Evolutionary conservation across 1,140 invertebrate species (phyloP), one percentile per base, ranked within the genome.

Genomic region (Bacillus rossius): DNA sequence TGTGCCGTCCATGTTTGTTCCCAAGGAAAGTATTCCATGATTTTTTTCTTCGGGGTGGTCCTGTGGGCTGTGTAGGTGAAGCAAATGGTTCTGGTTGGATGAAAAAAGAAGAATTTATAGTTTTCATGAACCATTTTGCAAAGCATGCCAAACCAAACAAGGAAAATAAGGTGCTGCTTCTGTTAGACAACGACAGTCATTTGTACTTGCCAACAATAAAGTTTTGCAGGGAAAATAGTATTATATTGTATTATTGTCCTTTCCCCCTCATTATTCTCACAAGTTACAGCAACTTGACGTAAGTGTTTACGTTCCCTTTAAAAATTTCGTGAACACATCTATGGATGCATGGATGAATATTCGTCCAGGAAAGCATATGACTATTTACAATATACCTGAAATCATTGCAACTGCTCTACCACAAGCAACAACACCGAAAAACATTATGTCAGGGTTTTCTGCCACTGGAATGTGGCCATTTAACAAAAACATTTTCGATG

Each of bases 1-100:
- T 22, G 59, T 79, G 13, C 75, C 74, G 37, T 75, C 75, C 14
- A 64, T 73, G 25, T 65, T 79, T 23, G 63, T 78, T 76, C 63
- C 73, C 74, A 0, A 42, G 71, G 25, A 62, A 64, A 16, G 62
- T 64, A 53, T 73, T 64, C 37, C 62, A 73, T 40, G 61, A 71
- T 43, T 59, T 65, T 53, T 66, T 75, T 26, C 53, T 73, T 7
- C 57, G 53, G 17, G 67, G 67, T 62, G 72, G 60, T 1, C 73
- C 72, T 34, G 37, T 61, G 53, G 72, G 72, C 26, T 65, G 49
- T 22, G 62, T 66, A 43, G 75, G 69, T 25, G 38, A 45, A 34
- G 66, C 61, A 7, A 64, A 71, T 64, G 16, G 50, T 25, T 67
- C 60, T 25, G 74, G 76, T 7, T 77, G 73, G 72, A 73, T 72